Evolutionary conservation across 2,797 vertebrate species (phyloP), one percentile per base, ranked within the genome.

Genomic region (Anomalospiza imberbis): DNA sequence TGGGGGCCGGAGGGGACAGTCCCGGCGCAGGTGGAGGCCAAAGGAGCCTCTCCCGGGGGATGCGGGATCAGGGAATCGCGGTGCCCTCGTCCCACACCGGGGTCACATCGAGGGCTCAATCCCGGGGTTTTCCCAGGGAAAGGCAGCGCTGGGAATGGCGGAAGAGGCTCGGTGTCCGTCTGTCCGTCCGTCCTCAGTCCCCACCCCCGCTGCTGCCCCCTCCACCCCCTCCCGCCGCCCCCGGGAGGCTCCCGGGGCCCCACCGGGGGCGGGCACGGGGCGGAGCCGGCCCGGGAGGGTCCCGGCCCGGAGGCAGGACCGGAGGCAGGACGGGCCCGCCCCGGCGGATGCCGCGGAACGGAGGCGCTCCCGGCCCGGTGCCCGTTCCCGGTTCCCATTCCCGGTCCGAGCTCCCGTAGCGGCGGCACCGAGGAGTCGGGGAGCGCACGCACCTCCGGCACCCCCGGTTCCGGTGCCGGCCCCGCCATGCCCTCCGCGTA

Each of bases 1-100:
- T 3, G 51, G 2, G 48, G 15, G 25, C 7, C 0, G 3, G 2
- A 2, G 1, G 75, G 76, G 62, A 67, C 42, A 26, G 21, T 79
- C 63, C 63, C 53, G 53, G 42, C 0, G 21, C 51, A 21, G 42
- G n/a, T 13, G 75, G 61, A 54, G 32, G 50, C 50, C 75, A 2
- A 19, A 26, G 11, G 21, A 2, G 29, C 24, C 44, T 3, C 19
- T 50, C 63, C 62, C 76, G 34, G 19, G 40, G 36, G 31, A 34
- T 24, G 13, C 19, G 77, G 63, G 32, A 18, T 3, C 2, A 0
- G 40, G 75, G 53, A 18, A n/a, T 4, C 7, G 63, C 73, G 10
- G 57, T 17, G 2, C 34, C 29, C 29, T 10, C 22, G 8, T 13
- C 38, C 47, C 70, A 1, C 61, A 2, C 75, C 26, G 57, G 8